Evolutionary conservation across 2,888 invertebrate species (phyloP), one percentile per base, ranked within the genome.

Genomic region (Chouioia cunea): DNA sequence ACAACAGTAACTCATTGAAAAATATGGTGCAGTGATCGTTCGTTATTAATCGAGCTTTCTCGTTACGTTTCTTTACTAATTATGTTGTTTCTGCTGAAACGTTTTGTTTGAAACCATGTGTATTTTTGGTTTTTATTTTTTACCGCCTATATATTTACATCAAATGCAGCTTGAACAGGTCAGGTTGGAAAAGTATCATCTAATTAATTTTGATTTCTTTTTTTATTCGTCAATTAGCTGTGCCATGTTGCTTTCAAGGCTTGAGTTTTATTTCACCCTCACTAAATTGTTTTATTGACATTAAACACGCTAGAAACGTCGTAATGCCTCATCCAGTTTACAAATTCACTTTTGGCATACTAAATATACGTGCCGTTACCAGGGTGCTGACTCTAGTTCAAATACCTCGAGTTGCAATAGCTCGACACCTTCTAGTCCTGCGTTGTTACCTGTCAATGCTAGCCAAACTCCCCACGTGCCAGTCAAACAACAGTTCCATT

Each of bases 321-420:
- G 77, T 73, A 77, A 76, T 73, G 75, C 77, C 73, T 77, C 77
- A 74, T 76, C 76, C 69, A 77, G 76, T 76, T 77, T 76, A 75
- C 76, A 76, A 76, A 77, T 76, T 74, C 76, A 76, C 74, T 76
- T 76, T 74, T 77, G 77, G 76, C 76, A 77, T 76, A 76, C 74
- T 77, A 76, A 76, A 76, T 75, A 76, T 76, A 75, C 75, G 71
- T 77, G 74, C 76, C 76, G 73, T 77, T 84, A 81, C 53, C 86
- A 91, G 90, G 90, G 91, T 60, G 93, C 92, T 23, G 96, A 96
- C 86, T 95, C 95, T 76, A 95, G 96, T 86, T 97, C 97, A 52
- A 96, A 94, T 84, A 95, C 96, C 66, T 97, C 97, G 66, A 97
- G 97, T 85, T 97, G 97, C 88, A 97, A 97, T 87, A 97, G 96